Evolutionary conservation across 2,797 vertebrate genomes (phyloP).

Genomic region (Tinamus major): DNA sequence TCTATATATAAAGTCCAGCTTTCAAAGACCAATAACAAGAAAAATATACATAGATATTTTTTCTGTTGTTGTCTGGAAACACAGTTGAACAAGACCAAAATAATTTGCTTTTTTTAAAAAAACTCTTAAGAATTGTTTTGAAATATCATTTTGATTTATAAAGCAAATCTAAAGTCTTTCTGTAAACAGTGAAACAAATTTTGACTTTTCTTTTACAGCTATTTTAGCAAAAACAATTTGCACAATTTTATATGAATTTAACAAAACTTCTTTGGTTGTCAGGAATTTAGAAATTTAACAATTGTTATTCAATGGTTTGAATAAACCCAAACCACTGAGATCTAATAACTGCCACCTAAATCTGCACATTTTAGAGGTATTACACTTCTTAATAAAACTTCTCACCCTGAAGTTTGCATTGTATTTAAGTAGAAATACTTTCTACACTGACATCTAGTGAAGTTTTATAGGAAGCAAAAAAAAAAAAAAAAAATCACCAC

Average conservation of each 20-base stretch:
- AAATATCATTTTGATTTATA: not conserved
- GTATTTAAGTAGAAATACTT: conserved; percentile 25
- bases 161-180: not conserved
- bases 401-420: not conserved
- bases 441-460: conserved; percentile 74
- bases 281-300: not conserved
- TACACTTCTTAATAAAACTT: not conserved
- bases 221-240: not conserved
- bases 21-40: not conserved
- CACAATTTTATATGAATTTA: not conserved
- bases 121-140: not conserved
- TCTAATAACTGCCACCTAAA: not conserved
- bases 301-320: too few species aligned
- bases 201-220: not conserved
- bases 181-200: not conserved
- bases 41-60: not conserved
- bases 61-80: not conserved
- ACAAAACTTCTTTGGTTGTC: not conserved
- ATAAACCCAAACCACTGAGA: not conserved
- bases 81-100: not conserved
- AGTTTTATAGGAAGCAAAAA: conserved; percentile 33
- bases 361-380: not conserved
- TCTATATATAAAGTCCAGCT: not conserved
- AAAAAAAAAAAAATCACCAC: not conserved
- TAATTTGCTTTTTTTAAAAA: not conserved